Conservation (phyloP, 2,888 invertebrate species). For the Spodoptera exigua region DNA sequence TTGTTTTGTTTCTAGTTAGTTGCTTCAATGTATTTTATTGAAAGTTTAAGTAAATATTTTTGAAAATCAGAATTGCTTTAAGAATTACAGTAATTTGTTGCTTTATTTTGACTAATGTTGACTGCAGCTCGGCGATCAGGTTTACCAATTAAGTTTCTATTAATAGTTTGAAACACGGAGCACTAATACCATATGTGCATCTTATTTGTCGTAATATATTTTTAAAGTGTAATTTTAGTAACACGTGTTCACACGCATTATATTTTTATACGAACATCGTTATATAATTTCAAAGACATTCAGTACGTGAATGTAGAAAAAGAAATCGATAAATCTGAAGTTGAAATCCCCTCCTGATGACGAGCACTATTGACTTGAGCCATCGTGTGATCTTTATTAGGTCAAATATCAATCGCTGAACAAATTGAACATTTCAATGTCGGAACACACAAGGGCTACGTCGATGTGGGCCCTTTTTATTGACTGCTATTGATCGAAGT, state of each 20-base stretch:
- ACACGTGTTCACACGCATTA: conserved; percentile 54
- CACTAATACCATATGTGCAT: conserved; percentile 50
- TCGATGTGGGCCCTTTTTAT: conserved; percentile 62
- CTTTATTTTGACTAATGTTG: neutral
- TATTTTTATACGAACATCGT: conserved; percentile 15
- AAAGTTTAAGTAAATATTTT: too few relatives aligned
- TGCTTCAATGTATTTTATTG: too few relatives aligned
- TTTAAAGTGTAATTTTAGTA: conserved; percentile 61
- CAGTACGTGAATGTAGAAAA: too few relatives aligned
- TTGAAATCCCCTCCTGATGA: conserved; percentile 27
- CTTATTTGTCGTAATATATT: conserved; percentile 53
- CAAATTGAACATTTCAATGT: conserved; percentile 64
- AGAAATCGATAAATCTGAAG: neutral
- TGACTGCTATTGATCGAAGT: conserved; percentile 60
- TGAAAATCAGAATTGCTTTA: too few relatives aligned
- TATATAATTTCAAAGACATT: conserved; percentile 9
- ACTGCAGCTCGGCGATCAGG: conserved; percentile 18
- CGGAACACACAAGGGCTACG: conserved; percentile 23
- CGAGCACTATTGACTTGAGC: conserved; percentile 18
- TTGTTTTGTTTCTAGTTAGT: too few relatives aligned
- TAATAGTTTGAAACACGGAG: conserved; percentile 54
- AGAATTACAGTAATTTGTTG: too few relatives aligned
- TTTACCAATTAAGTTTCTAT: conserved; percentile 26
- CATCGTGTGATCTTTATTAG: conserved; percentile 47
- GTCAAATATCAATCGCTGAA: conserved; percentile 67